Conservation (phyloP, 2,113 vertebrate species). For the Pseudorasbora parva region DNA sequence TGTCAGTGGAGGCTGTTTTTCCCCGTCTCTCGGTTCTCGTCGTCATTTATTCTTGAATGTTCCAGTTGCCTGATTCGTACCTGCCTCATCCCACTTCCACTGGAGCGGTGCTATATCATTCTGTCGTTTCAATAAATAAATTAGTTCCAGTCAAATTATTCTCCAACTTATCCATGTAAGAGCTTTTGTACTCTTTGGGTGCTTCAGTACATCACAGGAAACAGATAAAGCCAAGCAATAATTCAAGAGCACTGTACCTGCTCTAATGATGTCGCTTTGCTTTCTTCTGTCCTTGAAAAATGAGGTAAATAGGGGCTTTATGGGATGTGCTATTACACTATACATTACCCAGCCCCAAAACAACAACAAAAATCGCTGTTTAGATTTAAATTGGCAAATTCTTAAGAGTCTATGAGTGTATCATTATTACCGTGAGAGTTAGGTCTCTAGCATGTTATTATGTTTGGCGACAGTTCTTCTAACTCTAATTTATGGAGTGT, state of each 20-base stretch:
- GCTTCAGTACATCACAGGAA: slow-evolving; percentile 32
- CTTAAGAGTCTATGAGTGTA: no score
- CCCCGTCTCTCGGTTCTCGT: neutral
- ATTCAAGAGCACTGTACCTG: slow-evolving; percentile 18
- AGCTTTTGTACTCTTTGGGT: slow-evolving; percentile 36
- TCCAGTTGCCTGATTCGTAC: slow-evolving; percentile 46
- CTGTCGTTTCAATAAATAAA: slow-evolving; percentile 55
- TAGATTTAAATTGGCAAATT: no score
- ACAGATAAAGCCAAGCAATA: slow-evolving; percentile 14
- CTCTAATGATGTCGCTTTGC: slow-evolving; percentile 24
- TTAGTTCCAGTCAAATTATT: slow-evolving; percentile 56
- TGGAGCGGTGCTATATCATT: slow-evolving; percentile 36
- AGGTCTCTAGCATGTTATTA: no score
- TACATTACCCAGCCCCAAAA: no score
- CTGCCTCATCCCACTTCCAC: slow-evolving; percentile 36
- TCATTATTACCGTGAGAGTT: no score
- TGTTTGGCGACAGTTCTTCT: no score
- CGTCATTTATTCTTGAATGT: slow-evolving; percentile 42
- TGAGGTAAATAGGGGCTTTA: neutral
- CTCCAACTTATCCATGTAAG: slow-evolving; percentile 43
- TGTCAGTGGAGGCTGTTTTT: neutral
- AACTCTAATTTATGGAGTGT: no score
- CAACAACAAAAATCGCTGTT: no score
- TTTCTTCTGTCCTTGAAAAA: neutral
- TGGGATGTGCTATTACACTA: no score